phyloP scores from a whole-genome alignment of 2,888 invertebrate species.

The Chymomyza fuscimana region DNA sequence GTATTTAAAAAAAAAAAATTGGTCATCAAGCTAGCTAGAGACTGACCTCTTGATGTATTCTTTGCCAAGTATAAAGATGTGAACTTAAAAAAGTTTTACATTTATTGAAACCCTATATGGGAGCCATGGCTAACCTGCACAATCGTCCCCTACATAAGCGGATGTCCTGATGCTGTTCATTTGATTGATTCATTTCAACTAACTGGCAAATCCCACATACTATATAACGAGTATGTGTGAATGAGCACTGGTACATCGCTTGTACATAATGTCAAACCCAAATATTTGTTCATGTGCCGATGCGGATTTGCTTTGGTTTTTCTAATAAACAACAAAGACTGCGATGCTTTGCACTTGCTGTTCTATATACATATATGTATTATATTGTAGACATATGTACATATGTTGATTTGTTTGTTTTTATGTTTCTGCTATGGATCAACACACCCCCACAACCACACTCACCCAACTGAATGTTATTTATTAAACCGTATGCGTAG shows the following conservation, averaged over 20 bases:
- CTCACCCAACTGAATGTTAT: background rate
- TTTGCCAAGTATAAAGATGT: no score
- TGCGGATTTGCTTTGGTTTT: slow-evolving; percentile 47
- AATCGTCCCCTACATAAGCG: no score
- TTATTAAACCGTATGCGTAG: background rate
- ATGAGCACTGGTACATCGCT: slow-evolving; percentile 20
- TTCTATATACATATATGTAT: background rate
- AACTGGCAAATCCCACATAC: background rate
- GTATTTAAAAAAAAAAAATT: no score
- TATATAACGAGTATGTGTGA: slow-evolving; percentile 6
- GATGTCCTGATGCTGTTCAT: background rate
- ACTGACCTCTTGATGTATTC: no score
- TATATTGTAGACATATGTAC: background rate
- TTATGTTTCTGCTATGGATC: background rate
- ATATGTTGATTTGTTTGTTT: background rate
- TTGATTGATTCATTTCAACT: slow-evolving; percentile 11
- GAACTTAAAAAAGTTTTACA: no score
- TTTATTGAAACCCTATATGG: no score
- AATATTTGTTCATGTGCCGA: slow-evolving; percentile 47
- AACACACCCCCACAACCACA: no score
- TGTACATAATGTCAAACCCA: slow-evolving; percentile 52
- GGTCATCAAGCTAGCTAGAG: no score
- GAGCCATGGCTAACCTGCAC: no score
- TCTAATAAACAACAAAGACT: slow-evolving; percentile 44
- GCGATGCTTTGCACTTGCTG: background rate